Base-by-base conservation (phyloP, 2,113 vertebrate species). In the Garra rufa region DNA sequence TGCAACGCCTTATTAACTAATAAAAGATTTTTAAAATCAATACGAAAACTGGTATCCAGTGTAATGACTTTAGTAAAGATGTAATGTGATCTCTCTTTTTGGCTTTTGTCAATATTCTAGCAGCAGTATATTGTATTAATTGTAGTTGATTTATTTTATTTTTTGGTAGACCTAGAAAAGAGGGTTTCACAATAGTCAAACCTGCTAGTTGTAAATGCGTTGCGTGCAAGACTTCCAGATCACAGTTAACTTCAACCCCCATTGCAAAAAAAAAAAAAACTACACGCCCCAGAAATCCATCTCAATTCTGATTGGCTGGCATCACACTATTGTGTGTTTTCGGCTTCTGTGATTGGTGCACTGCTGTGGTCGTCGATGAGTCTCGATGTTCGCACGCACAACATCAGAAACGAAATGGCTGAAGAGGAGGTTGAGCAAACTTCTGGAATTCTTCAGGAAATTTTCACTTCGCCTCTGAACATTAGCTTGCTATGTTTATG, bases 381-480 rank as follows among this genome's bases (percentile, higher is more conserved):
- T 71, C 43, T 34, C 24, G 6, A 41, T 69, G 81, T 55, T 65
- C 43, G 34, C 65, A 57, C 75, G 30, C 57, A 59, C 17, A 50
- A 48, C 21, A 79, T 71, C 61, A 88, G 82, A 86, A 81, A 81
- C 79, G 86, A 95, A 92, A 95, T 95, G 91, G 95, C 95, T 46
- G 93, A 94, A 6, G 92, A 92, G 55, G 92, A 83, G 88, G 87
- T 91, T 10, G 94, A 95, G 46, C 8, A 88, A 87, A 94, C 73
- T 92, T 90, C 94, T 1, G 95, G 97, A 3, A 91, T 99, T 85
- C 89, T 98, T 46, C 92, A 95, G 83, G 98, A 98, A 90, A 96
- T 99, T 65, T 95, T 97, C 82, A 95, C 96, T 4, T 97, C 97
- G 0, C 98, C 97, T 28, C 91, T 98, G 28, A 99, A 99, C 88